Base-by-base conservation (phyloP, 2,888 invertebrate species). In the Thelaira solivaga region DNA sequence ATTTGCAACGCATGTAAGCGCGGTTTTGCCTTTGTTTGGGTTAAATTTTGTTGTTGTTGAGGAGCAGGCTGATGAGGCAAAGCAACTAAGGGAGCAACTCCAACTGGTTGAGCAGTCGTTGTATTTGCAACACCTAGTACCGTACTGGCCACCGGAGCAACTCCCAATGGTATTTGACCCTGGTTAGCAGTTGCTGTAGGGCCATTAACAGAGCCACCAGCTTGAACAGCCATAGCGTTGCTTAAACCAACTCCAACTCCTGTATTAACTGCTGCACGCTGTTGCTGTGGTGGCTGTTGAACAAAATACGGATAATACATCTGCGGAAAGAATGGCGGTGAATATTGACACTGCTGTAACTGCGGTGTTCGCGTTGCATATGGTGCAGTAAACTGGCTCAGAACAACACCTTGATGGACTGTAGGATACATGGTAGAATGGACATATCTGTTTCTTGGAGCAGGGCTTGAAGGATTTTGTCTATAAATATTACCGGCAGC, bases 81-180 rank as follows among this genome's bases (percentile, higher is more conserved):
- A 6, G 82, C 68, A 4, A 85, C 86, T 80, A 86, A 81, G 10
- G 87, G 81, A 13, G 84, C 49, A 0, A 86, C 85, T n/a, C 84
- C 83, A 45, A 86, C 84, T 39, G 84, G 80, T 39, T 75, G 86
- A 2, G 83, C 83, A 26, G 77, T 73, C 1, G 83, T 80, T 29
- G 84, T 64, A 2, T 82, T 80, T 3, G 83, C 81, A 80, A 88
- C 90, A 64, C 90, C 84, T 65, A 89, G 88, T 57, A 89, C 90
- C 43, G 90, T 85, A 13, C 36, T 73, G 13, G 89, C 83, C 80
- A 90, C 90, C 61, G 90, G 89, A 84, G 85, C 82, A 11, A 86
- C 85, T 20, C 85, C 53, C 22, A 83, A 39, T 43, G 83, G 84
- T 29, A 87, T 65, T 69, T 86, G 86, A 59, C 84, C 77, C 18